Evolutionary conservation across 1,140 invertebrate genomes (phyloP).

Genomic region (Leptopilina boulardi): DNA sequence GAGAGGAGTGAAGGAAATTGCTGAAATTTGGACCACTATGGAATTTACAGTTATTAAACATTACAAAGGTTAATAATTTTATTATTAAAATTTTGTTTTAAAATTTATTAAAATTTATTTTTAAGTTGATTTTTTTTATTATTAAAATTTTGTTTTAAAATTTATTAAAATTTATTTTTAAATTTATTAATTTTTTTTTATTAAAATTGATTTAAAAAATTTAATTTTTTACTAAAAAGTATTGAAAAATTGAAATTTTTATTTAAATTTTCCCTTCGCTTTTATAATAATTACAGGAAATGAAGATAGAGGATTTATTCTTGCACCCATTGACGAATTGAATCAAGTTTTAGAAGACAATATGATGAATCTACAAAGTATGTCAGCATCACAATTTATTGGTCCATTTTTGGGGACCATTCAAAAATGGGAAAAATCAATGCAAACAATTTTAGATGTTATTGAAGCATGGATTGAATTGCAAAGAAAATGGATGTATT

Average conservation of each 20-base stretch:
- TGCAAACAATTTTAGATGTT: conserved; percentile 89
- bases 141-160: too few species aligned
- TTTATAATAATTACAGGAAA: conserved; percentile 68
- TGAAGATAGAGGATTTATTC: conserved; percentile 82
- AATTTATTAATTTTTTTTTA: too few species aligned
- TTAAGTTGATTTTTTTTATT: neutral
- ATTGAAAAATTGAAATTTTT: too few species aligned
- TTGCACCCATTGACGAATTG: conserved; percentile 89
- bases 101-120: neutral
- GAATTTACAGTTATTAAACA: conserved; percentile 84
- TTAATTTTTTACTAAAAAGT: too few species aligned
- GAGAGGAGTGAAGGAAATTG: conserved; percentile 87
- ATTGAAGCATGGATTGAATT: conserved; percentile 90
- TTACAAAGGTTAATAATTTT: conserved; percentile 78
- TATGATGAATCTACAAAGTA: conserved; percentile 91
- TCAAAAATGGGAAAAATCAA: conserved; percentile 88
- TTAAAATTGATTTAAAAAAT: too few species aligned
- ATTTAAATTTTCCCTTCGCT: too few species aligned
- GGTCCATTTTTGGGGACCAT: conserved; percentile 89
- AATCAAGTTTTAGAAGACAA: conserved; percentile 90
- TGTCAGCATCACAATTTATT: conserved; percentile 92
- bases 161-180: too few species aligned
- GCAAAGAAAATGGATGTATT: conserved; percentile 92
- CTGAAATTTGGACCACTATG: conserved; percentile 84
- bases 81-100: conserved; percentile 64